Conservation (phyloP, 2,888 invertebrate species). For the Rhorus exstirpatorius region DNA sequence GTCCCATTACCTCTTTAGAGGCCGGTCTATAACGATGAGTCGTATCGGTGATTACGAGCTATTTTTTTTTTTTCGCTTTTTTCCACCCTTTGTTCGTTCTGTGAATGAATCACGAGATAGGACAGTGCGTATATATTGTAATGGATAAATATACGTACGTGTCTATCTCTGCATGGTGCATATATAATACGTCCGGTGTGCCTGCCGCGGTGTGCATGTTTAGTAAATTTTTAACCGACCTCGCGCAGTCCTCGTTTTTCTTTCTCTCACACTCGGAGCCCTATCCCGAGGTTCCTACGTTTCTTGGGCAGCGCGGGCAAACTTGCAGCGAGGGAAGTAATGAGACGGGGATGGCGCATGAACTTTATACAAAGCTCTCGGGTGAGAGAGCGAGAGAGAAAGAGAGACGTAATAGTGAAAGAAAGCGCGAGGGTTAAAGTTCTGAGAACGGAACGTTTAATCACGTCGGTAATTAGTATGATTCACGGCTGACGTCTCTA, state of each 20-base stretch:
- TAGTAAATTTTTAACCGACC: constrained; percentile 72
- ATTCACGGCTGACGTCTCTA: constrained; percentile 83
- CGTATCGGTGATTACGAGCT: constrained; percentile 22
- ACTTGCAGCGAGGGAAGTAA: constrained; percentile 64
- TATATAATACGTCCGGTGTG: background rate
- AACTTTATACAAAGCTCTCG: constrained; percentile 42
- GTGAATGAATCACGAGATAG: constrained; percentile 9
- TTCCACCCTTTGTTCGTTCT: constrained; percentile 24
- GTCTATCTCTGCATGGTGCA: background rate
- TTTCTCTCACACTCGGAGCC: constrained; percentile 11
- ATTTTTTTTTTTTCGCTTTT: constrained; percentile 1
- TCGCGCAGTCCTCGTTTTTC: constrained; percentile 14
- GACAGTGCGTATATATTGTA: background rate
- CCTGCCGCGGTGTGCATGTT: constrained; percentile 21
- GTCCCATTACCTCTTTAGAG: constrained; percentile 46
- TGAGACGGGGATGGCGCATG: constrained; percentile 70
- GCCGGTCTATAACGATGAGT: constrained; percentile 42
- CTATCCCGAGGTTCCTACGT: background rate
- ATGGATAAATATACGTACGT: background rate
- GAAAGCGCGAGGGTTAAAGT: constrained; percentile 77
- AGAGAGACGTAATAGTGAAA: constrained; percentile 46
- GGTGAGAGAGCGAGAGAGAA: constrained; percentile 65
- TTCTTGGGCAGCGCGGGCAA: constrained; percentile 26
- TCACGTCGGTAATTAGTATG: constrained; percentile 83
- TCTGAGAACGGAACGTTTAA: constrained; percentile 83